Conservation (phyloP, 2,888 invertebrate genomes). For the Drosophila trichaetosa region DNA sequence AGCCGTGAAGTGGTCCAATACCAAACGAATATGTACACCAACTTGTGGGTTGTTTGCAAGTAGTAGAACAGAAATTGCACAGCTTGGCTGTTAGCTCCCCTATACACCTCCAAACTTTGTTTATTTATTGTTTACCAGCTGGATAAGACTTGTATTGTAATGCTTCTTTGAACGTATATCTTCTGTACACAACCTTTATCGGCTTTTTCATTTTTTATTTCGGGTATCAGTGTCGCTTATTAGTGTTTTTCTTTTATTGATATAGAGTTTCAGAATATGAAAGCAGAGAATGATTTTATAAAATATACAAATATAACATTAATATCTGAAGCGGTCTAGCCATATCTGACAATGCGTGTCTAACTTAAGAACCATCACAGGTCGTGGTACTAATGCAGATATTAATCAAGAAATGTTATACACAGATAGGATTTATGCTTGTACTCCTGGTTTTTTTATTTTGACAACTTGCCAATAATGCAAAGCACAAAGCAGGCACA, state of each 20-base stretch:
- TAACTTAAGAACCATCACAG: not conserved
- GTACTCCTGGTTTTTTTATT: not conserved
- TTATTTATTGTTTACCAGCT: slow-evolving; percentile 31
- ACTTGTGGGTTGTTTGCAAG: slow-evolving; percentile 13
- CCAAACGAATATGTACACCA: slow-evolving; percentile 31
- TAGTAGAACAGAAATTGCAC: not conserved
- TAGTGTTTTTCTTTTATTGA: not conserved
- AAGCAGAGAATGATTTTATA: not conserved
- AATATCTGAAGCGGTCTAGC: not conserved
- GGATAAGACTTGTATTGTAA: not conserved
- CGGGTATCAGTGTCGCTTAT: not conserved
- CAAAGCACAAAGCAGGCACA: not conserved
- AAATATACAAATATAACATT: not conserved
- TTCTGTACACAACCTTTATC: not conserved
- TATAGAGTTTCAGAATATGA: not conserved
- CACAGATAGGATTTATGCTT: not conserved
- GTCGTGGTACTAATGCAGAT: not conserved
- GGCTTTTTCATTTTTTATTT: not conserved
- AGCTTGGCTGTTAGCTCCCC: slow-evolving; percentile 8
- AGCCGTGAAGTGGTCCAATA: slow-evolving; percentile 46
- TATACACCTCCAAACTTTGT: slow-evolving; percentile 10
- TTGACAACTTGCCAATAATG: slow-evolving; percentile 3
- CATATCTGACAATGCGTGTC: not conserved
- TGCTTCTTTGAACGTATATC: not conserved
- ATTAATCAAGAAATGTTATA: not conserved